Percentiles rank a stretch among this genome's conserved stretches.
Evolutionary conservation across 1,140 invertebrate species (phyloP).

Genomic region (Drosophila oshimai): DNA sequence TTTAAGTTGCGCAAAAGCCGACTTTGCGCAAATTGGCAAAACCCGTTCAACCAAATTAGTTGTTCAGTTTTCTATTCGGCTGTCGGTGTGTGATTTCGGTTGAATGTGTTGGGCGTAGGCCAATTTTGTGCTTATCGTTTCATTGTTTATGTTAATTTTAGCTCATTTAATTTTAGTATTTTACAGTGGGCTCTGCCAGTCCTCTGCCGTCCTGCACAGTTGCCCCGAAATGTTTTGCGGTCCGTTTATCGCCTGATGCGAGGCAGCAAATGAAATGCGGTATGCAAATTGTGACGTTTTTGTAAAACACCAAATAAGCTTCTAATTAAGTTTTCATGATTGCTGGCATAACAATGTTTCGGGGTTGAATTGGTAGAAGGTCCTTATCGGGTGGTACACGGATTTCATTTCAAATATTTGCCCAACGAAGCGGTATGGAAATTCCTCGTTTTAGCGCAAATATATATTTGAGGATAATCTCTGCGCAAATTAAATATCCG

Average conservation of each 20-base stretch:
- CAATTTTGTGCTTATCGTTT: conserved; percentile 73
- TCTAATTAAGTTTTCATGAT: conserved; percentile 79
- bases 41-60: conserved; percentile 66
- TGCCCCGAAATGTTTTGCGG: conserved; percentile 51
- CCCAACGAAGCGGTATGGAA: neutral
- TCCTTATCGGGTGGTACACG: conserved; percentile 36
- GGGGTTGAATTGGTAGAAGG: conserved; percentile 3
- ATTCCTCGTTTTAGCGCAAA: neutral
- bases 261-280: conserved; percentile 71
- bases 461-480: conserved; percentile 3
- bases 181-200: conserved; percentile 24
- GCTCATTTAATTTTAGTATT: conserved; percentile 76
- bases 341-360: conserved; percentile 48
- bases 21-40: conserved; percentile 29
- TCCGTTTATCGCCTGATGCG: conserved; percentile 55
- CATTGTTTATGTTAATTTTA: conserved; percentile 77
- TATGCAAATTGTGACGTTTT: conserved; percentile 73
- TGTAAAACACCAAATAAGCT: conserved; percentile 60
- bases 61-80: conserved; percentile 61
- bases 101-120: conserved; percentile 13
- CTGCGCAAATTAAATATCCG: conserved; percentile 22
- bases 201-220: neutral
- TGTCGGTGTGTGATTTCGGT: conserved; percentile 1
- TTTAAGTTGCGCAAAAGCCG: conserved; percentile 24
- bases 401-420: conserved; percentile 47